Evolutionary conservation across 2,797 vertebrate species (phyloP), one percentile per base, ranked within the genome.

Genomic region (Orestias chungarensis): DNA sequence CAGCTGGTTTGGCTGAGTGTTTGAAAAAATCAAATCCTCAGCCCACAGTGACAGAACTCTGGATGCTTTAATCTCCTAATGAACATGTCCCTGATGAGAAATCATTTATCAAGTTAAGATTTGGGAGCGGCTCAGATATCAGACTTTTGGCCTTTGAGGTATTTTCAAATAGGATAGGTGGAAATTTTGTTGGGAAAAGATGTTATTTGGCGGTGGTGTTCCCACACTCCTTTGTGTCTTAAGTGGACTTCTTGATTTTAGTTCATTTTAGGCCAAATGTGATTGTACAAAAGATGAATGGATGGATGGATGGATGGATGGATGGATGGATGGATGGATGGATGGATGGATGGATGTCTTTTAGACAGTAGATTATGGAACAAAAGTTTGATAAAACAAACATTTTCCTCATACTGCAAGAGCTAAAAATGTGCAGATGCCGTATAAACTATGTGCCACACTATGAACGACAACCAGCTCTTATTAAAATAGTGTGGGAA

Each of bases 1-100:
- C 1, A 14, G 49, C 61, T 55, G 72, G 64, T 65, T 81, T 72
- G 43, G 54, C 49, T 43, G 35, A 40, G 62, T 44, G 47, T 79
- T 71, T 67, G 46, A 71, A 64, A 80, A 64, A 80, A 85, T 83
- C 55, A 84, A 71, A 80, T 71, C 64, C 44, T 65, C 17, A 1
- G 50, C 57, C 42, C n/a, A 20, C 66, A 31, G 42, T 15, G 27
- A 79, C 71, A 68, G 18, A 80, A 76, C 65, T 73, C 64, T 47
- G 27, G 42, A 69, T 66, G 73, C 40, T 75, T 80, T 67, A 76
- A 82, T 71, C 70, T 71, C 25, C 10, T 55, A 33, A 75, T 17
- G 31, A 72, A 73, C 25, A 6, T 55, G 55, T 79, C 65, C 69
- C 70, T 40, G 49, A 62, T 66, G 52, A 71, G 64, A 64, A 66